Evolutionary conservation across 2,888 invertebrate species (phyloP), one percentile per base, ranked within the genome.

Genomic region (Tetrapedia diversipes): DNA sequence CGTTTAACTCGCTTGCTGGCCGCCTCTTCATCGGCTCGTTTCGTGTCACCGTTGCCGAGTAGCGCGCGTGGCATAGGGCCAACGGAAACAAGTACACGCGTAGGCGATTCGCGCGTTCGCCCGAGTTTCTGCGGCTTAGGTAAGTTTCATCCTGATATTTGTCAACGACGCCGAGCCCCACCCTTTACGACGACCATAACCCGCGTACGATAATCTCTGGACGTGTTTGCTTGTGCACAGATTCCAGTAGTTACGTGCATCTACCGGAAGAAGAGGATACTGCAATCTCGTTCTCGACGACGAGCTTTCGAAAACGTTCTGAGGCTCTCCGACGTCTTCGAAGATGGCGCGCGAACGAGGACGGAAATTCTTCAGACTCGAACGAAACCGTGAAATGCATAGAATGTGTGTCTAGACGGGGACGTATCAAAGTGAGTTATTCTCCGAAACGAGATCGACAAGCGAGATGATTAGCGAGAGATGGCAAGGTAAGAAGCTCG

Each of bases 21-120:
- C 45, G 22, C 45, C 57, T 64, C 51, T 53, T 60, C 32, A 37
- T 59, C 60, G 69, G 39, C 41, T 47, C 53, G 59, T 54, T 45
- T 54, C 65, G 76, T 73, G 85, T 79, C 79, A 64, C 70, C 79
- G 70, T 51, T 76, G 70, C 70, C 8, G 32, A 32, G 32, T 32
- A n/a, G n/a, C n/a, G n/a, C n/a, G 41, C 56, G 54, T 82, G 83
- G 83, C 78, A 71, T 43, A 45, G 56, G 68, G 77, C 80, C 82
- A 88, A 84, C 57, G 71, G 80, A 84, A 85, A 82, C 82, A 85
- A 60, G 79, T 77, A 65, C 76, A 75, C 57, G 65, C 74, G 65
- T 80, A 71, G 77, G 74, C 49, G 78, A 81, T 45, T 63, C 59
- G 49, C 68, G 68, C 47, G 74, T 69, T 67, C 57, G 39, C 43